phyloP scores from a whole-genome alignment of 2,113 vertebrate genomes.

The Rhombomys opimus region DNA sequence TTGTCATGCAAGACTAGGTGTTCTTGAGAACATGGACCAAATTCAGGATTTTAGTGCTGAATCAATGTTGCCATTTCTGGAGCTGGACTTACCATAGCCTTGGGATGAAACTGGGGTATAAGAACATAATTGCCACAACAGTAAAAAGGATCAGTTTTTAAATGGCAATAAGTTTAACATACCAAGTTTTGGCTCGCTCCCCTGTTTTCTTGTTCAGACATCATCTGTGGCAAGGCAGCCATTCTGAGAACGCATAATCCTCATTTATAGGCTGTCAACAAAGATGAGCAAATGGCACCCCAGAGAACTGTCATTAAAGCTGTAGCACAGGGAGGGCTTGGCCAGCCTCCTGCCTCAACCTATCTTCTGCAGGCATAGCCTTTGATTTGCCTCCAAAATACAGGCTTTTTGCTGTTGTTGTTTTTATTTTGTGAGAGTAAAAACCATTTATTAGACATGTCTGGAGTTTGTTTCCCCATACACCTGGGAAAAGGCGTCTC shows the following conservation, averaged over 20 bases:
- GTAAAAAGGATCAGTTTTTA: slow-evolving; percentile 41
- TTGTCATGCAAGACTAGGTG: neutral
- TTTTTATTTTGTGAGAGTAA: slow-evolving; percentile 75
- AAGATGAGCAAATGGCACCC: slow-evolving; percentile 75
- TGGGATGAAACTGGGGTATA: neutral
- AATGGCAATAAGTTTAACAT: rapidly evolving
- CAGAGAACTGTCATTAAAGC: slow-evolving; percentile 81
- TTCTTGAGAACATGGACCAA: neutral
- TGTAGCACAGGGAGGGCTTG: slow-evolving; percentile 68
- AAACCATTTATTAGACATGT: slow-evolving; percentile 75
- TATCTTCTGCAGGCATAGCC: slow-evolving; percentile 77
- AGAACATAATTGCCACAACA: slow-evolving; percentile 3
- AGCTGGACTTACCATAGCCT: neutral
- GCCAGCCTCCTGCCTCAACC: slow-evolving; percentile 71
- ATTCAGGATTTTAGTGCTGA: neutral
- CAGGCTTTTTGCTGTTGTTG: slow-evolving; percentile 66
- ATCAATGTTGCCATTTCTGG: neutral
- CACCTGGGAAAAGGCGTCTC: slow-evolving; percentile 66
- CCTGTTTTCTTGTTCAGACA: slow-evolving; percentile 51
- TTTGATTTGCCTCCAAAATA: slow-evolving; percentile 81
- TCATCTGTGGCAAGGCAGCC: slow-evolving; percentile 28
- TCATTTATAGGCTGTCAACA: slow-evolving; percentile 69
- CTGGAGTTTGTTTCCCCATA: slow-evolving; percentile 79
- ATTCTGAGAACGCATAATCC: slow-evolving; percentile 75
- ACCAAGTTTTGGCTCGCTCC: neutral